Percentiles rank a stretch among this genome's conserved stretches.
Conservation (phyloP, 1,140 invertebrate species). For the Heliothis virescens region DNA sequence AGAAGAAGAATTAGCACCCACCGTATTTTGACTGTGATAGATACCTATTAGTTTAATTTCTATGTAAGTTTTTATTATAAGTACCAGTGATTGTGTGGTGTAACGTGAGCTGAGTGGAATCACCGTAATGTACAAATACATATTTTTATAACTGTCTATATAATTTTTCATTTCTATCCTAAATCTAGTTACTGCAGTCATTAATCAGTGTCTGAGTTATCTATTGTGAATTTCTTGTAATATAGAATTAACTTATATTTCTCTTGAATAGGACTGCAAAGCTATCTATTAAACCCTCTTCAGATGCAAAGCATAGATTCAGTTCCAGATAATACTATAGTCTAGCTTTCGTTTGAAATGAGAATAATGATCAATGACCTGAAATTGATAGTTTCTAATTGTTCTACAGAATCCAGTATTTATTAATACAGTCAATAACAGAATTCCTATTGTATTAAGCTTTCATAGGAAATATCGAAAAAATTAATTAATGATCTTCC, state of each 20-base stretch:
- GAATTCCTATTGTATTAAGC: not conserved
- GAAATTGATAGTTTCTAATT: not conserved
- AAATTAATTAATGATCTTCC: not conserved
- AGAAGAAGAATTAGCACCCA: slow-evolving; percentile 49
- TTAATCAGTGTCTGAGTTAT: not conserved
- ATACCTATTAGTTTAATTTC: slow-evolving; percentile 34
- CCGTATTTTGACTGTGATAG: slow-evolving; percentile 68
- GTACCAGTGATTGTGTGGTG: slow-evolving; percentile 51
- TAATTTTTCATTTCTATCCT: slow-evolving; percentile 35
- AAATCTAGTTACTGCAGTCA: not conserved
- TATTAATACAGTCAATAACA: not conserved
- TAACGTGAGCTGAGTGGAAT: slow-evolving; percentile 12
- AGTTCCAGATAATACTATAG: not conserved
- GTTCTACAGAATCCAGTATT: not conserved
- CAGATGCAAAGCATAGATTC: not conserved
- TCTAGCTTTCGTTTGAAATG: not conserved
- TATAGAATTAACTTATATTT: not conserved
- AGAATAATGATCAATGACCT: not conserved
- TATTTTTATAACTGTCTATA: slow-evolving; percentile 47
- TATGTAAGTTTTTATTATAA: slow-evolving; percentile 50
- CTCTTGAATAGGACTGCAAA: not conserved
- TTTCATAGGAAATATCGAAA: not conserved
- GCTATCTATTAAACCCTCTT: slow-evolving; percentile 1
- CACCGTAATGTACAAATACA: slow-evolving; percentile 56
- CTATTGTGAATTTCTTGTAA: slow-evolving; percentile 7